These are phyloP conservation scores for Stratiomys singularior DNA, from an alignment of 2,888 invertebrate genomes.

Conservation along the genomic window DNA sequence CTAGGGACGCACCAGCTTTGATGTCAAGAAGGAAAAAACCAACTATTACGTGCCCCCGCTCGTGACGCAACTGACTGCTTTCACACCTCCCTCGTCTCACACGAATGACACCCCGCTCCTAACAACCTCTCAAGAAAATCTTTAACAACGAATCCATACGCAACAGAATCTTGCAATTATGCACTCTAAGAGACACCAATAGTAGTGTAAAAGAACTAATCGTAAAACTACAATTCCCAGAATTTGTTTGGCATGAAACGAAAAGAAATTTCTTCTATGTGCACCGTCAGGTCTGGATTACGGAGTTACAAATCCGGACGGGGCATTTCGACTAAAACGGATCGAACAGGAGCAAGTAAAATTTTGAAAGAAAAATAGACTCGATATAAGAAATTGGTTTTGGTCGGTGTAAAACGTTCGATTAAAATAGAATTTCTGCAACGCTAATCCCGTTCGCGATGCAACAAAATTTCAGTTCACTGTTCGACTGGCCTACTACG, in stretches of 20 bases:
- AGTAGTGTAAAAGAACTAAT: not conserved
- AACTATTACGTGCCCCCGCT: constrained; percentile 5
- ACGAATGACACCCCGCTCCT: constrained; percentile 9
- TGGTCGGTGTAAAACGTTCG: constrained; percentile 25
- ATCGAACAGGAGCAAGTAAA: too few species aligned
- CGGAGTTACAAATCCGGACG: not conserved
- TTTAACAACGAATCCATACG: not conserved
- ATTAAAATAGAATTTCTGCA: constrained; percentile 29
- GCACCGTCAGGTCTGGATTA: not conserved
- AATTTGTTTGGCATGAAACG: not conserved
- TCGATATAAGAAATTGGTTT: not conserved
- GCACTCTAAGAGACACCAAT: constrained; percentile 29
- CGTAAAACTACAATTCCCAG: not conserved
- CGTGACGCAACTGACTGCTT: constrained; percentile 5
- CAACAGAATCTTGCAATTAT: constrained; percentile 18
- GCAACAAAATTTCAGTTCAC: constrained; percentile 18
- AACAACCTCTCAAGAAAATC: not conserved
- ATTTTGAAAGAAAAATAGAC: too few species aligned
- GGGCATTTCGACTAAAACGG: not conserved
- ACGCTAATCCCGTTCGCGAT: not conserved
- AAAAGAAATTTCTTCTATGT: not conserved
- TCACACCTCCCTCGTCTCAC: not conserved
- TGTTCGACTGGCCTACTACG: constrained; percentile 21
- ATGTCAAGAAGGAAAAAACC: not conserved
- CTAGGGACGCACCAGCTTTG: not conserved